These are phyloP conservation scores for Symphodus melops DNA, from an alignment of 2,113 vertebrate species.

Conservation along the genomic window DNA sequence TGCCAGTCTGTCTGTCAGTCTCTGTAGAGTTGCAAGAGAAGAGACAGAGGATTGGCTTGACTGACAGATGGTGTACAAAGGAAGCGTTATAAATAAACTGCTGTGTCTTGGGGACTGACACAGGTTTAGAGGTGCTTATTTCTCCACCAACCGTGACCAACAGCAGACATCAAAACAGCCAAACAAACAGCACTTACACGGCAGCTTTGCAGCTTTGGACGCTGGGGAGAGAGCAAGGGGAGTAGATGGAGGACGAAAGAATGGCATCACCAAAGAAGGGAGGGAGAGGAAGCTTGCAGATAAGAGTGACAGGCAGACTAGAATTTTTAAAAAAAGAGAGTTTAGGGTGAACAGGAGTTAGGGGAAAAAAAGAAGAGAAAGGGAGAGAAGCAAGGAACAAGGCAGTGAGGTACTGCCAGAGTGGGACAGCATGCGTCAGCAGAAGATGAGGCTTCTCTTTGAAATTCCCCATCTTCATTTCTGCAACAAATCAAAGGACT, in stretches of 20 bases:
- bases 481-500: conserved; percentile 79
- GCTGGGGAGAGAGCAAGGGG: conserved; percentile 58
- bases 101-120: conserved; percentile 75
- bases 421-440: conserved; percentile 77
- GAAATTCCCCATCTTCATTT: conserved; percentile 81
- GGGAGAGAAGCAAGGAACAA: conserved; percentile 42
- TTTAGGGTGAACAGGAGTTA: conserved; percentile 44
- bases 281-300: conserved; percentile 34
- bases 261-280: conserved; percentile 40
- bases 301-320: conserved; percentile 61
- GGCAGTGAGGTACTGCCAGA: conserved; percentile 60
- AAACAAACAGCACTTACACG: conserved; percentile 66
- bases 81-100: conserved; percentile 78
- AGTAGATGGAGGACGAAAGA: conserved; percentile 66
- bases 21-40: conserved; percentile 58
- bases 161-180: conserved; percentile 72
- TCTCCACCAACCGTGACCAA: conserved; percentile 75
- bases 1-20: conserved; percentile 71
- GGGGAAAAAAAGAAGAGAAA: conserved; percentile 35
- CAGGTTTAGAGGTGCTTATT: conserved; percentile 80
- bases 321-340: conserved; percentile 44
- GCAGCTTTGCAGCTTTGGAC: conserved; percentile 64
- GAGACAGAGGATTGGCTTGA: conserved; percentile 76
- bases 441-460: conserved; percentile 82
- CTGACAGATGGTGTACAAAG: conserved; percentile 77